Percentiles rank a stretch among this genome's conserved stretches.
These are phyloP conservation scores for Myiozetetes cayanensis DNA, from an alignment of 2,113 vertebrate genomes.

Conservation along the genomic window DNA sequence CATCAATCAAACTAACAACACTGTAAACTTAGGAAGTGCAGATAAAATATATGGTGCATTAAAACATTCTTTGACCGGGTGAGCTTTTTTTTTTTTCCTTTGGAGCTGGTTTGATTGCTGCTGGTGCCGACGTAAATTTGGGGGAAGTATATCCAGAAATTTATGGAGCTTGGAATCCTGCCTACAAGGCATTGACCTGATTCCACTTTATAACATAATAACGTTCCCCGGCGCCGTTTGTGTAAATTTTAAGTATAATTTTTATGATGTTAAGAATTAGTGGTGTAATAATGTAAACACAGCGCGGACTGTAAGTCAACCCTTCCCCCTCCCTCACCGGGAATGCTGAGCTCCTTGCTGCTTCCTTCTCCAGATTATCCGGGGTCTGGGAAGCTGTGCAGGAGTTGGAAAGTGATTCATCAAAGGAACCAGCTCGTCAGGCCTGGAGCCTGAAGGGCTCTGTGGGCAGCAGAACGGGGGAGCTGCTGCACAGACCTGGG, in stretches of 20 bases:
- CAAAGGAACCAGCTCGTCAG: background rate
- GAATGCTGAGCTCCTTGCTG: background rate
- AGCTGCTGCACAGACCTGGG: background rate
- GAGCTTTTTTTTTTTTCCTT: constrained; percentile 56
- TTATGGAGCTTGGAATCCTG: constrained; percentile 55
- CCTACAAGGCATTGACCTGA: constrained; percentile 49
- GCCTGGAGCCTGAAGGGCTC: background rate
- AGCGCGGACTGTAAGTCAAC: constrained; percentile 58
- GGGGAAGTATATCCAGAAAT: constrained; percentile 51
- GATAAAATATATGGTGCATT: constrained; percentile 78
- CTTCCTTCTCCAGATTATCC: background rate
- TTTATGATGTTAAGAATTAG: constrained; percentile 66
- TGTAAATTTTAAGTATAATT: constrained; percentile 48
- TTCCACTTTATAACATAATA: constrained; percentile 69
- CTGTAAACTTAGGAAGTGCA: constrained; percentile 73
- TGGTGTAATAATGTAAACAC: constrained; percentile 65
- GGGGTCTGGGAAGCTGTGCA: background rate
- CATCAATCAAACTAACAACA: constrained; percentile 78
- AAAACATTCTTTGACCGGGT: constrained; percentile 66
- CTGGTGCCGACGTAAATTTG: constrained; percentile 69
- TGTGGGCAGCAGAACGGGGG: background rate
- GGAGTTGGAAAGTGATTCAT: background rate
- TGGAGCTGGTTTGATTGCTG: constrained; percentile 53
- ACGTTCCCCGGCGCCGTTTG: background rate
- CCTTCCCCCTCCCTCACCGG: background rate